Conservation (phyloP, 2,797 vertebrate species). For the Pterois miles region DNA sequence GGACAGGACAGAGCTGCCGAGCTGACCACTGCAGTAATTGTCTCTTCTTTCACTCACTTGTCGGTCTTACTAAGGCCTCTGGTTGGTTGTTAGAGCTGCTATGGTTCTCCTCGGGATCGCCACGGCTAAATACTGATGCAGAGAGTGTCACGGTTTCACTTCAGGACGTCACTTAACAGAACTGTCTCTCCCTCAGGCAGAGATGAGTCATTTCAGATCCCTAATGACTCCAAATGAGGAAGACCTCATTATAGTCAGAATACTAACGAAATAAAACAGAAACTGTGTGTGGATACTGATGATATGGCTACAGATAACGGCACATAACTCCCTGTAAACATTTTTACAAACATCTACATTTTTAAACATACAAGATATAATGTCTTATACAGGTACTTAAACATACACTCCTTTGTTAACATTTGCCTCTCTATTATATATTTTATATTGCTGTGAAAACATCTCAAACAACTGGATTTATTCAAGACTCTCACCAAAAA, state of each 20-base stretch:
- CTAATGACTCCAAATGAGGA: slow-evolving; percentile 63
- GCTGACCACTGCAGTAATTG: slow-evolving; percentile 69
- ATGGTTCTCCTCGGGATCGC: slow-evolving; percentile 46
- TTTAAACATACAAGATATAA: neutral
- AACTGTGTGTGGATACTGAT: neutral
- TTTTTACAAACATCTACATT: neutral
- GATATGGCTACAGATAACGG: neutral
- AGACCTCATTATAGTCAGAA: slow-evolving; percentile 46
- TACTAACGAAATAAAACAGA: neutral
- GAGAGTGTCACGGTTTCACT: slow-evolving; percentile 41
- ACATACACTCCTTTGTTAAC: no score
- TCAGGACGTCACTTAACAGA: slow-evolving; percentile 48
- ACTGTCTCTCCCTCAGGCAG: slow-evolving; percentile 33
- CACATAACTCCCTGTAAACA: neutral
- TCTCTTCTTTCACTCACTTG: slow-evolving; percentile 55
- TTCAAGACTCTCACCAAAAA: neutral
- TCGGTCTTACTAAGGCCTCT: slow-evolving; percentile 45
- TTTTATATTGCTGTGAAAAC: no score
- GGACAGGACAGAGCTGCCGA: slow-evolving; percentile 66
- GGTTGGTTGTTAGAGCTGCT: slow-evolving; percentile 52
- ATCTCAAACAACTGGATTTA: neutral
- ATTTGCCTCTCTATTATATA: no score
- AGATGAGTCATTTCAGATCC: slow-evolving; percentile 51
- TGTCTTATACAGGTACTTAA: no score
- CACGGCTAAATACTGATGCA: slow-evolving; percentile 44